A percentile compares a stretch with the other conserved stretches of the same genome.
phyloP scores from a whole-genome alignment of 1,140 invertebrate genomes.

The Cyclina sinensis region DNA sequence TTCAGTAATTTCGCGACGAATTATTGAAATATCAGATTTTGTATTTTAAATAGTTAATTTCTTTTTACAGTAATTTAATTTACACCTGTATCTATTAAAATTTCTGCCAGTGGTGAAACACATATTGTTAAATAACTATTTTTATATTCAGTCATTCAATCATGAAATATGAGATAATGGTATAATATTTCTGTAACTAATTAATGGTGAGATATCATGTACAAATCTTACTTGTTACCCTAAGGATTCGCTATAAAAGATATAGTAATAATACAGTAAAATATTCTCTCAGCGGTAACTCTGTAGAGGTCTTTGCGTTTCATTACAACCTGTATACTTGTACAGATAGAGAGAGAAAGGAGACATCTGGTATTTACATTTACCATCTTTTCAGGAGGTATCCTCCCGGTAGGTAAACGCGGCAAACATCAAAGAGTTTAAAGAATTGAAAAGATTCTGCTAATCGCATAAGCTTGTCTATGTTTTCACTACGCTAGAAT shows the following conservation, averaged over 20 bases:
- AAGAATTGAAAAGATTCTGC: constrained; percentile 44
- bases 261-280: not conserved
- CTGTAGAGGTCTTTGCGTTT: constrained; percentile 12
- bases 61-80: too few relatives aligned
- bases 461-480: constrained; percentile 48
- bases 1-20: too few relatives aligned
- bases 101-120: too few relatives aligned
- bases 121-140: too few relatives aligned
- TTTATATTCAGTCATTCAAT: too few relatives aligned
- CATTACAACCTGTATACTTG: constrained; percentile 28
- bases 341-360: not conserved
- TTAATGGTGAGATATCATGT: not conserved
- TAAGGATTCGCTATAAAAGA: not conserved
- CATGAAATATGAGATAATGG: too few relatives aligned
- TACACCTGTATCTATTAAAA: too few relatives aligned
- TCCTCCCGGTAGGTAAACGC: constrained; percentile 33
- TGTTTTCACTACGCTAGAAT: constrained; percentile 37
- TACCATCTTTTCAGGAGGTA: constrained; percentile 26
- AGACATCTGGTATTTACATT: constrained; percentile 36
- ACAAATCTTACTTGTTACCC: not conserved
- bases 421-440: constrained; percentile 50
- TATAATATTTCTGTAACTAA: too few relatives aligned
- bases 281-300: not conserved
- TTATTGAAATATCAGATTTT: too few relatives aligned
- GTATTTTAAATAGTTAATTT: too few relatives aligned